Conservation (phyloP, 2,797 vertebrate species). For the Apogon talboti region DNA sequence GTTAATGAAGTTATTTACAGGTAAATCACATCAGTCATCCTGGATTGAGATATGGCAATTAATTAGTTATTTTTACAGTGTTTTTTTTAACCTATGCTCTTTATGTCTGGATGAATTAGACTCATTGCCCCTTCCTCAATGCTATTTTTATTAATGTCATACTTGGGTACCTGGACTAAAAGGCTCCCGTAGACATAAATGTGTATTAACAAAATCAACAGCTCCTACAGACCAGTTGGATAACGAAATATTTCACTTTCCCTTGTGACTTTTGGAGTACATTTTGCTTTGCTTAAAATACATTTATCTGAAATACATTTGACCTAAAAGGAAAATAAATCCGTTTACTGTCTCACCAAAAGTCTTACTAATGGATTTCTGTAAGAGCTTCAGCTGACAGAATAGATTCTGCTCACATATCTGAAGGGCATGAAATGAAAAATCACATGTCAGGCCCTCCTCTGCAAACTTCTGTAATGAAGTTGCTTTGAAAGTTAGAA, state of each 20-base stretch:
- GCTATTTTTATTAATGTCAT: too few species aligned
- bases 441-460: neutral
- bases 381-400: neutral
- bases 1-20: too few species aligned
- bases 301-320: neutral
- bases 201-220: neutral
- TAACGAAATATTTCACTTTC: neutral
- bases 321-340: neutral
- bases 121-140: too few species aligned
- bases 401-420: neutral
- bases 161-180: neutral
- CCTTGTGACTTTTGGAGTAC: neutral
- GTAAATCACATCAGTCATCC: too few species aligned
- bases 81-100: too few species aligned
- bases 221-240: neutral
- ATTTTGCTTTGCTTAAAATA: too few species aligned
- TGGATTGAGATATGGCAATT: too few species aligned
- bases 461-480: constrained; percentile 2
- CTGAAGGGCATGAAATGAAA: neutral
- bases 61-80: too few species aligned
- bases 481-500: constrained; percentile 6
- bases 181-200: neutral
- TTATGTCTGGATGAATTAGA: too few species aligned
- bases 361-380: neutral
- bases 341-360: neutral